Percentiles rank a stretch among this genome's conserved stretches.
Conservation (phyloP, 1,140 invertebrate genomes). For the Sycobia sp. region DNA sequence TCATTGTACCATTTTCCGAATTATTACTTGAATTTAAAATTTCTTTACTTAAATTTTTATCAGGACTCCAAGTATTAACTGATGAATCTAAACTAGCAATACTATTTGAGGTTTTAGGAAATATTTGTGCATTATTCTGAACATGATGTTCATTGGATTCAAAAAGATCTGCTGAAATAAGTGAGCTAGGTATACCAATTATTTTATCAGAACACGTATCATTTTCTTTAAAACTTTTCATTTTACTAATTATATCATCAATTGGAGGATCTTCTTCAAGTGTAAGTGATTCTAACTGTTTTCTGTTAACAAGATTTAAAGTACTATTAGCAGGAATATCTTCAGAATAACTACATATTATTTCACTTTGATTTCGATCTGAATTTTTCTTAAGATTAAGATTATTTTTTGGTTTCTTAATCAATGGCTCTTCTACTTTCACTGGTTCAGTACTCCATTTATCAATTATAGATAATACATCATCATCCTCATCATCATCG, state of each 20-base stretch:
- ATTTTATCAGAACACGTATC: not conserved
- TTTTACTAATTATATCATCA: conserved; percentile 14
- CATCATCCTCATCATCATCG: conserved; percentile 20
- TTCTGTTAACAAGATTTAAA: too few species aligned
- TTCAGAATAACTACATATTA: not conserved
- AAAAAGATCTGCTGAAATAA: conserved; percentile 27
- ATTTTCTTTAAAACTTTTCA: conserved; percentile 11
- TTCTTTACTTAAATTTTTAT: not conserved
- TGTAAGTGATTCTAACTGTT: not conserved
- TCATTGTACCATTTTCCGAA: conserved; percentile 1
- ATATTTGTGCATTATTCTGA: not conserved
- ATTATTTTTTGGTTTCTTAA: conserved; percentile 15
- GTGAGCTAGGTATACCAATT: conserved; percentile 3
- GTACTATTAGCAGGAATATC: not conserved
- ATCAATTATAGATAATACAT: conserved; percentile 14
- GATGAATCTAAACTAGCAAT: not conserved
- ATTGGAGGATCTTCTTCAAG: conserved; percentile 1
- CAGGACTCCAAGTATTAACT: not conserved
- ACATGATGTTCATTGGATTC: conserved; percentile 18
- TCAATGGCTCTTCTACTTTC: not conserved
- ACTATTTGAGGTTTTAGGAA: not conserved
- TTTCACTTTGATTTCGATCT: not conserved
- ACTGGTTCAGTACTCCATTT: too few species aligned
- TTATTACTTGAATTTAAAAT: not conserved
- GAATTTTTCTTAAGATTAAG: conserved; percentile 1